A percentile compares a stretch with the other conserved stretches of the same genome.
Evolutionary conservation across 2,888 invertebrate genomes (phyloP).

Genomic region (Pseudeuparius sepicola): DNA sequence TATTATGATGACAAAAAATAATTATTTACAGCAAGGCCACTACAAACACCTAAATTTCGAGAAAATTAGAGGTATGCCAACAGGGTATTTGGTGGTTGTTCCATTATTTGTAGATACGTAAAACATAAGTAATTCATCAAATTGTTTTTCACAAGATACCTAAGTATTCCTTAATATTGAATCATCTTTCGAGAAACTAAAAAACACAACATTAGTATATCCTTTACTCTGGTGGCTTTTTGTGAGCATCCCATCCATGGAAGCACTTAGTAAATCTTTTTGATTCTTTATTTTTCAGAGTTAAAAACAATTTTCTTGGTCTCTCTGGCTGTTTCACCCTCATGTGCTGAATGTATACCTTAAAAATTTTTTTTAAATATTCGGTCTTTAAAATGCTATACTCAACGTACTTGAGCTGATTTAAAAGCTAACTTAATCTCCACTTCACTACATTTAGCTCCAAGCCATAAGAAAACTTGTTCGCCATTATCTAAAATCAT

Average conservation of each 20-base stretch:
- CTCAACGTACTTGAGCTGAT: conserved; percentile 78
- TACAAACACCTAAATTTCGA: too few species aligned
- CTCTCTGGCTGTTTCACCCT: conserved; percentile 87
- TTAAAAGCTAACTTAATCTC: conserved; percentile 98
- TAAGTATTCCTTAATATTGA: conserved; percentile 5
- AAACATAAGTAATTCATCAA: too few species aligned
- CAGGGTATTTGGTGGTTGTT: too few species aligned
- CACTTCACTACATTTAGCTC: conserved; percentile 93
- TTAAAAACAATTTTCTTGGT: conserved; percentile 84
- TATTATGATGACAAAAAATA: too few species aligned
- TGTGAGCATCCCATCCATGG: conserved; percentile 95
- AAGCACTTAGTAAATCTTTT: conserved; percentile 94
- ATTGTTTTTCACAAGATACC: conserved; percentile 10
- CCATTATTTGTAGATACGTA: too few species aligned
- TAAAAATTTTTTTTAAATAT: conserved; percentile 16
- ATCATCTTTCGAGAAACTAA: too few species aligned
- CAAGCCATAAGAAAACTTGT: conserved; percentile 96
- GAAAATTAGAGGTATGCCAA: too few species aligned
- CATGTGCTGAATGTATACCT: conserved; percentile 98
- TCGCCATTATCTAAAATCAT: conserved; percentile 99
- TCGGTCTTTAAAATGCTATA: conserved; percentile 4
- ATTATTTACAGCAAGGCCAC: too few species aligned
- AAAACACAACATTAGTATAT: too few species aligned
- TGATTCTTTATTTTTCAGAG: conserved; percentile 94
- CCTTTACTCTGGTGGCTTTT: conserved; percentile 60